Percentiles rank a stretch among this genome's conserved stretches.
Conservation (phyloP, 2,113 vertebrate species). For the Xenopus tropicalis region UCB_Xtro_10.0 CM004452.2:42113001-42113500, state of each 20-base stretch:
- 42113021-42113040: slow-evolving; percentile 66
- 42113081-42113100: slow-evolving; percentile 90
- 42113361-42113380: not conserved
- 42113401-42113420: too few relatives aligned
- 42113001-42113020: slow-evolving; percentile 62
- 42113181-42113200: slow-evolving; percentile 85
- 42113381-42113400: too few relatives aligned
- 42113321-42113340: not conserved
- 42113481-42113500: too few relatives aligned
- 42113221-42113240: slow-evolving; percentile 85
- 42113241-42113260: slow-evolving; percentile 91
- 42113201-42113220: slow-evolving; percentile 91
- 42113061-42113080: slow-evolving; percentile 91
- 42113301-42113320: slow-evolving; percentile 52
- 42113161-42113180: slow-evolving; percentile 79
- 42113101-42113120: slow-evolving; percentile 94
- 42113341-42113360: too few relatives aligned
- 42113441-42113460: too few relatives aligned
- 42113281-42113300: slow-evolving; percentile 82
- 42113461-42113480: too few relatives aligned
- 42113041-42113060: slow-evolving; percentile 82
- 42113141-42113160: slow-evolving; percentile 97
- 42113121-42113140: slow-evolving; percentile 98
- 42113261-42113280: slow-evolving; percentile 94
- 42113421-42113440: too few relatives aligned